Base-by-base conservation (phyloP, 2,888 invertebrate species). In the Homarus gammarus region DNA sequence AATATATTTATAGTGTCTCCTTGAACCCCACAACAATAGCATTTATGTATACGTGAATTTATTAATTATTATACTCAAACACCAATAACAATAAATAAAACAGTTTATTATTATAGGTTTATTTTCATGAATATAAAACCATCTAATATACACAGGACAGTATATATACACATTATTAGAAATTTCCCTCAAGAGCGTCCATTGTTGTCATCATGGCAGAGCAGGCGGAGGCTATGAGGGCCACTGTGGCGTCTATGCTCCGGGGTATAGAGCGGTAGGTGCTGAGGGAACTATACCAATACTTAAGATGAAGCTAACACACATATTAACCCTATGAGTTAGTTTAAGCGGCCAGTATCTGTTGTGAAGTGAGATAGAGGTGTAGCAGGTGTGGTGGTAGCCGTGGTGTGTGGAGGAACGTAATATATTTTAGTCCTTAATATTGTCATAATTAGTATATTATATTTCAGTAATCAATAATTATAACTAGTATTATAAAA, bases 221-320 rank as follows among this genome's bases (percentile, higher is more conserved):
- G 33, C 82, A 82, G 96, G 96, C 96, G 81, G 97, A 97, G 94
- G 96, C 96, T 92, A 97, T 97, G 97, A 96, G 97, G 94, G 96
- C 96, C 94, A 97, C 97, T 44, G 97, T 98, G 86, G 96, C 97
- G 75, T 95, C 96, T 91, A 97, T 98, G 96, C 95, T 98, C 70
- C 97, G 97, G 94, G 98, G 97, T 93, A 98, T 98, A 93, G 98
- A 98, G 95, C 96, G 98, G 98, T 98, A 95, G 93, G n/a, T 33
- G 15, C 33, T 33, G 15, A 56, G 6, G 0, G 2, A n/a, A 73
- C 27, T 33, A 36, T 22, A 36, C 1, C 36, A 56, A 15, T 68
- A 22, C 27, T 68, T 68, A 68, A 68, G 33, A 15, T n/a, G n/a
- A n/a, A n/a, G n/a, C 18, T 15, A 15, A 56, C 56, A 56, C 56